phyloP scores from a whole-genome alignment of 2,113 vertebrate species.

The Desmodus rotundus region DNA sequence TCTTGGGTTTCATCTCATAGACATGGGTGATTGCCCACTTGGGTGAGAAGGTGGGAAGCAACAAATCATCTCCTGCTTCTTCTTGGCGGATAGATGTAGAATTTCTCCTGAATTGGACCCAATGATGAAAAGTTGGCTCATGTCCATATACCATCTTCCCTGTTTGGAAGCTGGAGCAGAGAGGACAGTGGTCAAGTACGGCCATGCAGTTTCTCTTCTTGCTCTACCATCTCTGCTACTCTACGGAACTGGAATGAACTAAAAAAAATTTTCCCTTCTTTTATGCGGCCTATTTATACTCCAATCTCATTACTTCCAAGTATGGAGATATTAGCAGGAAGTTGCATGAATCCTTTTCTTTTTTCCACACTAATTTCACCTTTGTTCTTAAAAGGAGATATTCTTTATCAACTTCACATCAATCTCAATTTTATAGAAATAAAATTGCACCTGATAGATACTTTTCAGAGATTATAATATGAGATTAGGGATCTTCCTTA shows the following conservation, averaged over 20 bases:
- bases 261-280: too few relatives aligned
- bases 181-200: background rate
- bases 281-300: background rate
- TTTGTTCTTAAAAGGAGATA: background rate
- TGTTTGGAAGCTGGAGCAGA: background rate
- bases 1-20: background rate
- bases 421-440: background rate
- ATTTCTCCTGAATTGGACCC: background rate
- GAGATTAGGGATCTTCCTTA: background rate
- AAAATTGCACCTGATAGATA: background rate
- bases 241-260: background rate
- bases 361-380: background rate
- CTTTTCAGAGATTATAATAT: background rate
- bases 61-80: background rate
- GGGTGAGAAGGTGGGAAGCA: background rate
- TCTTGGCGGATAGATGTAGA: background rate
- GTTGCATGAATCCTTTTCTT: background rate
- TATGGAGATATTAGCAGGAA: background rate
- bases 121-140: background rate
- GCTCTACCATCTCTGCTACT: background rate
- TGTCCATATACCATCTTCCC: too few relatives aligned
- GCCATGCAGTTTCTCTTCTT: background rate
- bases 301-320: background rate
- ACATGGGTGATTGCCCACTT: background rate
- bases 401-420: background rate